Conservation (phyloP, 92 coral and sea anemone species). For the Bergia sp. region DNA sequence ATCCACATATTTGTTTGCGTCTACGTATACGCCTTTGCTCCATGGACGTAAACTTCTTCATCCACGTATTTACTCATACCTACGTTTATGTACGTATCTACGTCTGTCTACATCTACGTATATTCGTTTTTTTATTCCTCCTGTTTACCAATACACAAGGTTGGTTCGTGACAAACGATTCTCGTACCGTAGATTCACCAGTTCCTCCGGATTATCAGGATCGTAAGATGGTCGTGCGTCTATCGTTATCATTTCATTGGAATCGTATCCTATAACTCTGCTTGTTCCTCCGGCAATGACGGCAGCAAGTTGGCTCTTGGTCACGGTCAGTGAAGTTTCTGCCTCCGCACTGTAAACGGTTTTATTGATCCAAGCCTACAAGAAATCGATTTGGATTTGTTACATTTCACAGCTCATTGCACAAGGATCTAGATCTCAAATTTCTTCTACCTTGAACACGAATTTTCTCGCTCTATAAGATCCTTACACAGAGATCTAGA, state of each 20-base stretch:
- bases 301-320: constrained; percentile 58
- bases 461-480: background rate
- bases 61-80: background rate
- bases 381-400: background rate
- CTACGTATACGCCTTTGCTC: no score
- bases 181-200: constrained; percentile 46
- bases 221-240: constrained; percentile 77
- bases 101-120: background rate
- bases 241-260: constrained; percentile 43
- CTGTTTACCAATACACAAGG: no score
- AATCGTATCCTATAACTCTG: constrained; percentile 58
- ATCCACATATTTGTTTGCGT: no score
- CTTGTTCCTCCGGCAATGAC: constrained; percentile 73
- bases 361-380: constrained; percentile 55
- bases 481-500: background rate
- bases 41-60: no score
- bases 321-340: background rate
- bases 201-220: constrained; percentile 71
- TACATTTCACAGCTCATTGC: background rate
- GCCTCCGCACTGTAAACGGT: constrained; percentile 47
- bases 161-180: background rate
- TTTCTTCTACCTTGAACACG: background rate
- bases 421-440: background rate
- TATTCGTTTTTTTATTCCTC: background rate
- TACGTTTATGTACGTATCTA: background rate